Conservation (phyloP, 2,888 invertebrate genomes). For the Bugulina stolonifera region DNA sequence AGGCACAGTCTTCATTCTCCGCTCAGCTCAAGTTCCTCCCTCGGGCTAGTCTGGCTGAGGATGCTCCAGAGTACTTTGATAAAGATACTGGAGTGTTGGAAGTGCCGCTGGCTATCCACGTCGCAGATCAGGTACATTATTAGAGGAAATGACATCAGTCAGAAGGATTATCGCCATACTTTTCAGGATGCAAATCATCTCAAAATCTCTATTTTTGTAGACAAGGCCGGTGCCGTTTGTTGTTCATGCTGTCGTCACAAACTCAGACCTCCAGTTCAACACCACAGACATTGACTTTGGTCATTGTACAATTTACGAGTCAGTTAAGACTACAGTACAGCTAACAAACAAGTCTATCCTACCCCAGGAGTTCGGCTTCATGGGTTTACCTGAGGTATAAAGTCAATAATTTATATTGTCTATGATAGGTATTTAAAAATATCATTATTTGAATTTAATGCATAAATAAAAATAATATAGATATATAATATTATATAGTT, state of each 20-base stretch:
- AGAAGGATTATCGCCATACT: neutral
- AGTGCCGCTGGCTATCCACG: conserved; percentile 50
- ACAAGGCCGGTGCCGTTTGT: conserved; percentile 50
- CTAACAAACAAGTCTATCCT: conserved; percentile 51
- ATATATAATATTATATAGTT: too few species aligned
- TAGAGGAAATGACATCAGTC: neutral
- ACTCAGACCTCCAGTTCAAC: conserved; percentile 49
- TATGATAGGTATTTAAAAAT: too few species aligned
- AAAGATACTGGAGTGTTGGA: conserved; percentile 50
- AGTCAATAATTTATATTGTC: too few species aligned
- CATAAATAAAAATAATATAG: neutral
- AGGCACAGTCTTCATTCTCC: conserved; percentile 51
- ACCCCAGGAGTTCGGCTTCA: conserved; percentile 52
- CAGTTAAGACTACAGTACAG: conserved; percentile 41
- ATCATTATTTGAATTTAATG: too few species aligned
- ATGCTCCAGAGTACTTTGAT: conserved; percentile 50
- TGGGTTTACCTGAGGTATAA: conserved; percentile 49
- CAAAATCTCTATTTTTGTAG: conserved; percentile 33
- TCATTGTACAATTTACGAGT: conserved; percentile 49
- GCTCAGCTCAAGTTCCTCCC: conserved; percentile 53
- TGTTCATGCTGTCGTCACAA: conserved; percentile 50
- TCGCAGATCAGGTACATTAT: conserved; percentile 47
- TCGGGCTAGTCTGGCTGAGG: conserved; percentile 45
- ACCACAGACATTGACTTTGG: conserved; percentile 48
- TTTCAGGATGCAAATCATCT: neutral